Base-by-base conservation (phyloP, 2,113 vertebrate genomes). In the Opisthocomus hoazin region DNA sequence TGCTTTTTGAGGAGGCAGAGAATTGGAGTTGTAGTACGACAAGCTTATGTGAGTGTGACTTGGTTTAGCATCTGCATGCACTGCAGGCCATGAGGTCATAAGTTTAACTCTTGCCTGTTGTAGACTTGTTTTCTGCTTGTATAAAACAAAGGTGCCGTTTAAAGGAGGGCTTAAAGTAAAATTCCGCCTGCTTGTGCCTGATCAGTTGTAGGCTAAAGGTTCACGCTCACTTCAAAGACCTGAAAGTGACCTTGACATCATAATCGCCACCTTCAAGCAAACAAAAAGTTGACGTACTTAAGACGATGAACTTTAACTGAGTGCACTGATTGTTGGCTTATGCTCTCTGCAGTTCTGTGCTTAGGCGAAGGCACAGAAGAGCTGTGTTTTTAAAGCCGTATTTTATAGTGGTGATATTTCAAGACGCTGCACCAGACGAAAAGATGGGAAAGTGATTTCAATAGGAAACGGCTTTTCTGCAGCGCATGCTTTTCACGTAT, bases 381-480 rank as follows among this genome's bases (percentile, higher is more conserved):
- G 56, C 83, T 84, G 48, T 70, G 43, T 84, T 36, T 89, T 78
- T 80, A 81, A 86, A 93, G 87, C 92, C 0, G 0, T 84, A 4
- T 90, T 93, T 95, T 87, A 27, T 60, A 12, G 53, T 87, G 71
- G 51, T 71, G 81, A 8, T 92, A 57, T 87, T 95, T 96, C 81
- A 58, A 89, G 89, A 78, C 58, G 26, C 78, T 85, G 70, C 37
- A 82, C 54, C 84, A 77, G 84, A 87, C 9, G n/a, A 89, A 68
- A 94, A 87, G 90, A 87, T 75, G 91, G 88, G 82, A 96, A 93
- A 90, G 68, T 45, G 84, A 95, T 95, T 89, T 89, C 56, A 27
- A 1, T 56, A 84, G 90, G 92, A 84, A 96, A 50, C 69, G 75
- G 82, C 63, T 75, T 84, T 96, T 93, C 90, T 91, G 90, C 50